phyloP scores from a whole-genome alignment of 2,888 invertebrate genomes.

The Adelognathus sp. region DNA sequence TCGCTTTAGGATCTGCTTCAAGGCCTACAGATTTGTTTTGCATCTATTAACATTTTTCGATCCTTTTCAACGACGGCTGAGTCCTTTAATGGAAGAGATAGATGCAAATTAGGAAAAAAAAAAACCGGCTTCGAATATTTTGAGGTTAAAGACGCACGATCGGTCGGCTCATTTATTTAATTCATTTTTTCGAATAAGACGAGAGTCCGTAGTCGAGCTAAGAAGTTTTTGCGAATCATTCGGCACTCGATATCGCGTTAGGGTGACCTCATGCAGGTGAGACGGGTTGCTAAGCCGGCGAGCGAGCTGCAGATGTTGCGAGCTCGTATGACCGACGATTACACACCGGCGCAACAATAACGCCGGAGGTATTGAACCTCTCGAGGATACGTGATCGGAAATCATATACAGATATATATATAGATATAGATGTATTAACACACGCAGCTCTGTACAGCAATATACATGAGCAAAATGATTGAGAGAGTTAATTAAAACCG shows the following conservation, averaged over 20 bases:
- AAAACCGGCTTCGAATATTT: neutral
- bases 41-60: neutral
- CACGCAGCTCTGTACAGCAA: too few species aligned
- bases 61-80: neutral
- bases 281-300: slow-evolving; percentile 8
- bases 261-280: slow-evolving; percentile 18
- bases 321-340: slow-evolving; percentile 5
- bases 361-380: neutral
- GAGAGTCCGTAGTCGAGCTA: neutral
- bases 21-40: neutral
- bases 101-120: neutral
- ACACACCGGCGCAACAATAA: neutral
- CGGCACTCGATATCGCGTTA: neutral
- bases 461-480: neutral
- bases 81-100: neutral
- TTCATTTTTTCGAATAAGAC: neutral
- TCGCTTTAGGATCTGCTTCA: neutral
- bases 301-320: slow-evolving; percentile 5
- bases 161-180: neutral
- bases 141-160: neutral
- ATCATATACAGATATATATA: neutral
- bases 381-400: neutral
- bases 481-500: neutral
- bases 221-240: neutral
- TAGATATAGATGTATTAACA: too few species aligned